phyloP scores from a whole-genome alignment of 2,797 vertebrate species.

The Tenualosa ilisha region DNA sequence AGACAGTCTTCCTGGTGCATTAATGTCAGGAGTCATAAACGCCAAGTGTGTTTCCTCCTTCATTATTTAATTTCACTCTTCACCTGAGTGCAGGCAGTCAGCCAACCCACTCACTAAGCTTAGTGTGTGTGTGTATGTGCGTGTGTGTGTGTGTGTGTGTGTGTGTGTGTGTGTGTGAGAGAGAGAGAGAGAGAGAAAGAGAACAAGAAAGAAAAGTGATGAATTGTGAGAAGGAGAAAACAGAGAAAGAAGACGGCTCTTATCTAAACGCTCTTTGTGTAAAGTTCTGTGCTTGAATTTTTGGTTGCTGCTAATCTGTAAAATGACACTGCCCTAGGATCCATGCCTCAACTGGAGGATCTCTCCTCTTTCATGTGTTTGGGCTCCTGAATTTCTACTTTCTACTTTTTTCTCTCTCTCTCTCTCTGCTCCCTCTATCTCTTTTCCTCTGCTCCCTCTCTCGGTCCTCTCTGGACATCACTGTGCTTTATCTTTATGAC shows the following conservation, averaged over 20 bases:
- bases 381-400: neutral
- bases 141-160: constrained; percentile 26
- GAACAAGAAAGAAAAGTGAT: neutral
- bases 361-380: neutral
- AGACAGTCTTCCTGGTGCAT: constrained; percentile 17
- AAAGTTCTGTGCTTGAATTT: neutral
- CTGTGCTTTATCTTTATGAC: constrained; percentile 62
- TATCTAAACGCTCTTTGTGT: neutral
- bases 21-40: constrained; percentile 41
- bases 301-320: neutral
- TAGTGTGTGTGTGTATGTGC: neutral
- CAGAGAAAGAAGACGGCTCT: neutral
- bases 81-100: constrained; percentile 39
- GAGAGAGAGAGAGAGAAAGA: neutral
- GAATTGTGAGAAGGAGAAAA: neutral
- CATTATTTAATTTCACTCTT: constrained; percentile 45
- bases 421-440: neutral
- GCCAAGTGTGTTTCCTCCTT: constrained; percentile 30
- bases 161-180: constrained; percentile 7
- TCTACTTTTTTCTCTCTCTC: neutral
- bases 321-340: neutral
- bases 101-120: neutral
- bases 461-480: constrained; percentile 44
- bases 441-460: neutral
- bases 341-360: neutral